phyloP scores from a whole-genome alignment of 2,888 invertebrate genomes.

The Lochmaea capreae region DNA sequence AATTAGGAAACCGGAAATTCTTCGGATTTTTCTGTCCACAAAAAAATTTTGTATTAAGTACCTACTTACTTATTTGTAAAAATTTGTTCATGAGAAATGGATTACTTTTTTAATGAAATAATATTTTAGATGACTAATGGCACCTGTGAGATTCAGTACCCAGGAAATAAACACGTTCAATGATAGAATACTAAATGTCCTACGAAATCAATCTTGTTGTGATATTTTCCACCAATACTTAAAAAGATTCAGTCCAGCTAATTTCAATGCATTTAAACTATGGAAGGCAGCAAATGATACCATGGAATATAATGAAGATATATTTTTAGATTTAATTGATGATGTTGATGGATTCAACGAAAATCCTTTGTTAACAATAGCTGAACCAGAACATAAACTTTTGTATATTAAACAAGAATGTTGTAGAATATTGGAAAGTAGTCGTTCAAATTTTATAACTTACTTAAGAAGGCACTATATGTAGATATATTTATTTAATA shows the following conservation, averaged over 20 bases:
- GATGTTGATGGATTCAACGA: constrained; percentile 53
- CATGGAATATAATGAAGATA: constrained; percentile 49
- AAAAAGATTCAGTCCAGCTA: constrained; percentile 30
- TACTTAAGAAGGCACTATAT: constrained; percentile 46
- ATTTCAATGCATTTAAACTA: constrained; percentile 46
- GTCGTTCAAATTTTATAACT: constrained; percentile 47
- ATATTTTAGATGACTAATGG: constrained; percentile 46
- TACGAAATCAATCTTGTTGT: constrained; percentile 47
- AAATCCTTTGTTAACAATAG: constrained; percentile 50
- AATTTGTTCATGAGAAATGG: too few species aligned
- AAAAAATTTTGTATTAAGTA: too few species aligned
- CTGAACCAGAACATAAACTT: constrained; percentile 52
- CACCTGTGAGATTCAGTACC: constrained; percentile 46
- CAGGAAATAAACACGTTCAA: constrained; percentile 52
- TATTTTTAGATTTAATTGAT: constrained; percentile 52
- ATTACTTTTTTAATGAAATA: neutral
- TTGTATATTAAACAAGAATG: constrained; percentile 54
- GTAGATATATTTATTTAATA: constrained; percentile 24
- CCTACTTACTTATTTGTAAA: too few species aligned
- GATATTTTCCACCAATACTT: constrained; percentile 39
- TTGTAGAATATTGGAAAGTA: constrained; percentile 51
- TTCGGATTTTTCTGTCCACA: too few species aligned
- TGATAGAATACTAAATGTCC: constrained; percentile 52
- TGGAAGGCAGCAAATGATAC: constrained; percentile 49
- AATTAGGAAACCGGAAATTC: too few species aligned